Evolutionary conservation across 2,113 vertebrate genomes (phyloP).

Genomic region (Psittacus erithacus): DNA sequence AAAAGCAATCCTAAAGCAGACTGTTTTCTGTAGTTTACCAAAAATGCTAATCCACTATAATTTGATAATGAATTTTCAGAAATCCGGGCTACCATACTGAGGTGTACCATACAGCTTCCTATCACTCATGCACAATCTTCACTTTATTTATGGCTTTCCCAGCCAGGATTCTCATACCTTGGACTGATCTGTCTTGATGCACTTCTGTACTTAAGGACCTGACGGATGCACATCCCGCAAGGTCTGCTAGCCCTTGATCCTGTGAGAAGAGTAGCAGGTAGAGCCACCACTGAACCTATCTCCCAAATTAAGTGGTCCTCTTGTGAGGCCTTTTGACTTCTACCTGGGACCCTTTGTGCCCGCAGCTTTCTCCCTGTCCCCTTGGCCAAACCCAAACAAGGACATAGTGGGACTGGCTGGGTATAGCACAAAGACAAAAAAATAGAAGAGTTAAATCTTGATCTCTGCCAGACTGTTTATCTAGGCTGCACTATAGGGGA

Average conservation of each 20-base stretch:
- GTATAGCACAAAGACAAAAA: not conserved
- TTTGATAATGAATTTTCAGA: not conserved
- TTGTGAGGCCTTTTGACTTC: not conserved
- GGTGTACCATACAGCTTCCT: fast-evolving
- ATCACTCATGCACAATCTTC: not conserved
- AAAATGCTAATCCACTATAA: not conserved
- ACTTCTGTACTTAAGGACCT: not conserved
- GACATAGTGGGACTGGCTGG: not conserved
- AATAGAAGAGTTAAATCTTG: not conserved
- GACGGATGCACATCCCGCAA: not conserved
- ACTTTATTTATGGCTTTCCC: not conserved
- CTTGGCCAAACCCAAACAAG: not conserved
- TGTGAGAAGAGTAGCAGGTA: not conserved
- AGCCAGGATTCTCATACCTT: not conserved
- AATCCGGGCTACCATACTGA: not conserved
- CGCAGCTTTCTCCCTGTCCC: fast-evolving
- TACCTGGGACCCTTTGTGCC: not conserved
- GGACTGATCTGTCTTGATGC: not conserved
- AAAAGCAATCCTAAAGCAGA: not conserved
- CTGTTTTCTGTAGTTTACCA: not conserved
- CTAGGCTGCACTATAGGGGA: fast-evolving
- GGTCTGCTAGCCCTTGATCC: not conserved
- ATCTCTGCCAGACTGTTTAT: not conserved
- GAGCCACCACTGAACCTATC: not conserved
- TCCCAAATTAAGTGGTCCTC: not conserved